These are phyloP conservation scores for Serripes groenlandicus DNA, from an alignment of 2,888 invertebrate genomes.

Conservation along the genomic window DNA sequence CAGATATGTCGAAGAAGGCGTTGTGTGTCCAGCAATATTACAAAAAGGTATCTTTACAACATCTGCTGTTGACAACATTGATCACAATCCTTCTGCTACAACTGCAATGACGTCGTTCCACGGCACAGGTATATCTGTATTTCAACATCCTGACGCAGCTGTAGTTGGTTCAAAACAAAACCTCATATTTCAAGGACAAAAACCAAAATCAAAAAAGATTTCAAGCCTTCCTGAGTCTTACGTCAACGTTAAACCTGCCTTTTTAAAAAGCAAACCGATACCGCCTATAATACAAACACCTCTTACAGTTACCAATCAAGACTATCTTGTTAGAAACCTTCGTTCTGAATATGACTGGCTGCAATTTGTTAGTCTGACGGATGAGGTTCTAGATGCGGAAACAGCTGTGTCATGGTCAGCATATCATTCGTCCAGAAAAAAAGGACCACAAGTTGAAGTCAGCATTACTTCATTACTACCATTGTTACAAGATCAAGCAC, in stretches of 20 bases:
- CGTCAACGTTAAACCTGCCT: slow-evolving; percentile 5
- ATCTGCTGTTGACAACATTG: slow-evolving; percentile 71
- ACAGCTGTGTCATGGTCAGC: too few relatives aligned
- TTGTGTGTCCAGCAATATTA: slow-evolving; percentile 55
- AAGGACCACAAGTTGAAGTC: too few relatives aligned
- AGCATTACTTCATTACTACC: too few relatives aligned
- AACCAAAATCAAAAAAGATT: slow-evolving; percentile 14
- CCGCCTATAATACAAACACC: too few relatives aligned
- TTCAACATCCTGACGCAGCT: slow-evolving; percentile 19
- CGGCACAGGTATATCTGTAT: slow-evolving; percentile 46
- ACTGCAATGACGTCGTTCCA: slow-evolving; percentile 52
- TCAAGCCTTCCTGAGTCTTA: slow-evolving; percentile 18
- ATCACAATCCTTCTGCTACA: slow-evolving; percentile 67
- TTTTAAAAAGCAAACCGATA: neutral
- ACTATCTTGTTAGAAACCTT: too few relatives aligned
- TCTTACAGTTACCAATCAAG: too few relatives aligned
- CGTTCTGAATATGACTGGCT: too few relatives aligned
- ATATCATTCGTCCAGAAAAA: too few relatives aligned
- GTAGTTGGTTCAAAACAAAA: slow-evolving; percentile 27
- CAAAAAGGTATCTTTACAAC: slow-evolving; percentile 67
- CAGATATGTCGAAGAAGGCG: slow-evolving; percentile 55
- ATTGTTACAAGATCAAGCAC: too few relatives aligned
- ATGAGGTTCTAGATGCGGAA: too few relatives aligned
- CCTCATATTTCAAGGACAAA: neutral
- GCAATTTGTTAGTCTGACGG: too few relatives aligned